Evolutionary conservation across 2,113 vertebrate genomes (phyloP).

Genomic region (Picathartes gymnocephalus): DNA sequence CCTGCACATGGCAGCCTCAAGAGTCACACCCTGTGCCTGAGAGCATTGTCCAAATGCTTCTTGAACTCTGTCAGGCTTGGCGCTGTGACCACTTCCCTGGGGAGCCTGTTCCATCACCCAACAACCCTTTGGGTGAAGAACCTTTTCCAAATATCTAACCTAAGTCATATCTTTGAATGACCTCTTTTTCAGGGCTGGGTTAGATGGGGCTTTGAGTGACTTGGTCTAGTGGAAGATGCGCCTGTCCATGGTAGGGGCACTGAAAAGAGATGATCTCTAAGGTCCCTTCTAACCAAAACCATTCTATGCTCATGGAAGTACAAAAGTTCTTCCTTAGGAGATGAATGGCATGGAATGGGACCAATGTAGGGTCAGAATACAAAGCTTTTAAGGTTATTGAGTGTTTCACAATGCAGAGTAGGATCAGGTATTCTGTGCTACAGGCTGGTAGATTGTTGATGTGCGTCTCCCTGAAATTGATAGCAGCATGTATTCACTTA

Average conservation of each 20-base stretch:
- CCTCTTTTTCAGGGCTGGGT: background rate
- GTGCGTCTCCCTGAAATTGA: fast-evolving
- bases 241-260: background rate
- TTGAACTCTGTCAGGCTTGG: background rate
- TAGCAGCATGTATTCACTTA: background rate
- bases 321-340: background rate
- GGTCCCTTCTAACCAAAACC: background rate
- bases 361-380: background rate
- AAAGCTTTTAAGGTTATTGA: background rate
- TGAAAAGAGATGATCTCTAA: background rate
- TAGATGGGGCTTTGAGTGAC: background rate
- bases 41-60: background rate
- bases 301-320: background rate
- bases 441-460: background rate
- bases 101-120: background rate
- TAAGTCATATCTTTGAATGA: background rate
- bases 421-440: background rate
- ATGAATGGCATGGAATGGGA: background rate
- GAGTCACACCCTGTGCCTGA: background rate
- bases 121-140: background rate
- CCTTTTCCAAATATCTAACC: background rate
- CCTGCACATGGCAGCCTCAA: background rate
- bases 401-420: background rate
- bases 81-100: background rate
- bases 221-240: background rate